A percentile compares a stretch with the other conserved stretches of the same genome.
These are phyloP conservation scores for Coracias cyanogaster DNA, from an alignment of 2,797 vertebrate genomes.

Conservation along the genomic window DNA sequence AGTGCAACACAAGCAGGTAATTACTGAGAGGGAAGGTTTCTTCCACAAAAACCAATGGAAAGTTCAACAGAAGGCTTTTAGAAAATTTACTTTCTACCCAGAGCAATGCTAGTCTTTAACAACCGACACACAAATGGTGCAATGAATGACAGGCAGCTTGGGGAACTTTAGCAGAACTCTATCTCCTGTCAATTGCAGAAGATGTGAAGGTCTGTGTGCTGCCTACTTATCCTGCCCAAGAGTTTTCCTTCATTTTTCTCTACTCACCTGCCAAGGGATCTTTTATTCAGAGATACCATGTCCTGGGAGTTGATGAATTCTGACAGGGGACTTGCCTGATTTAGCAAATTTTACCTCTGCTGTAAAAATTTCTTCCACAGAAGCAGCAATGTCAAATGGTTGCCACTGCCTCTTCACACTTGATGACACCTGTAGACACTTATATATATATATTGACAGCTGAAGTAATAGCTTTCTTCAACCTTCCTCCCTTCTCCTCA, in stretches of 20 bases:
- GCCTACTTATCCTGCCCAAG: neutral
- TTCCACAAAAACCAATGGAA: neutral
- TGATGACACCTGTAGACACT: conserved; percentile 23
- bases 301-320: neutral
- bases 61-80: neutral
- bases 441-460: neutral
- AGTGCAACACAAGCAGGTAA: neutral
- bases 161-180: neutral
- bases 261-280: neutral
- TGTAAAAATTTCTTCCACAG: neutral
- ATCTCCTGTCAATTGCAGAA: neutral
- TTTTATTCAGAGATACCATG: neutral
- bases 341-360: neutral
- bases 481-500: neutral
- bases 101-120: neutral
- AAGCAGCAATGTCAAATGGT: neutral
- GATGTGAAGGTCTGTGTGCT: neutral
- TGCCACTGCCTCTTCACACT: conserved; percentile 4
- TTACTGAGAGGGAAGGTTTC: neutral
- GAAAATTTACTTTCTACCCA: neutral
- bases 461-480: neutral
- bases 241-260: neutral
- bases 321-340: neutral
- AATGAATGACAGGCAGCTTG: neutral
- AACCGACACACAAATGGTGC: neutral